Base-by-base conservation (phyloP, 2,797 vertebrate genomes). In the Onychomys torridus region DNA sequence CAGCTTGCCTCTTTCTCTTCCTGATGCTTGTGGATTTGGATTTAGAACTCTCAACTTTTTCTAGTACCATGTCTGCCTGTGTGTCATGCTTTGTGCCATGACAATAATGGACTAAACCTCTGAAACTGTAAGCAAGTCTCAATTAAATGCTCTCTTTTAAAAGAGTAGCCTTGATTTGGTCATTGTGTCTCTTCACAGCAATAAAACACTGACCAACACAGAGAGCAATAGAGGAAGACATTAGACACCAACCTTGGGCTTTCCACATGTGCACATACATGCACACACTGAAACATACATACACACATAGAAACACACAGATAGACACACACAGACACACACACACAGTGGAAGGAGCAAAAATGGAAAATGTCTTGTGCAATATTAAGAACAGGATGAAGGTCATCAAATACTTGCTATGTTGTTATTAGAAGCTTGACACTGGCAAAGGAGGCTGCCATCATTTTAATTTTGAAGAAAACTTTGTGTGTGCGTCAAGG, bases 381-480 rank as follows among this genome's bases (percentile, higher is more conserved):
- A 67, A 67, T 78, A 21, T 21, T 6, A 87, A 78, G 57, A 63
- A 52, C 0, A 27, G 40, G 17, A 34, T n/a, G 71, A 77, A 59
- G 14, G 12, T 87, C 43, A 76, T n/a, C 29, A 93, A 75, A 65
- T 40, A 6, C 27, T 65, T 73, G 27, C 52, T 52, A 5, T 43
- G 43, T 59, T 59, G 7, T 49, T 94, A 77, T 46, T 84, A 81
- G 76, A 90, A 97, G 89, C 40, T 25, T 40, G 59, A 81, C 21
- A 43, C 49, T 76, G 52, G 57, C 14, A 69, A 73, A 27, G 59
- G 6, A 43, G 46, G 84, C 7, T 49, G 27, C 13, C 19, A 27
- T 67, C 17, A 61, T 79, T 90, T 95, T 92, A 52, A 77, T 13
- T 95, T 83, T 73, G 77, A n/a, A 83, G 14, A 83, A 91, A 89